Conservation (phyloP, 2,797 vertebrate genomes). For the Chelidonichthys spinosus region DNA sequence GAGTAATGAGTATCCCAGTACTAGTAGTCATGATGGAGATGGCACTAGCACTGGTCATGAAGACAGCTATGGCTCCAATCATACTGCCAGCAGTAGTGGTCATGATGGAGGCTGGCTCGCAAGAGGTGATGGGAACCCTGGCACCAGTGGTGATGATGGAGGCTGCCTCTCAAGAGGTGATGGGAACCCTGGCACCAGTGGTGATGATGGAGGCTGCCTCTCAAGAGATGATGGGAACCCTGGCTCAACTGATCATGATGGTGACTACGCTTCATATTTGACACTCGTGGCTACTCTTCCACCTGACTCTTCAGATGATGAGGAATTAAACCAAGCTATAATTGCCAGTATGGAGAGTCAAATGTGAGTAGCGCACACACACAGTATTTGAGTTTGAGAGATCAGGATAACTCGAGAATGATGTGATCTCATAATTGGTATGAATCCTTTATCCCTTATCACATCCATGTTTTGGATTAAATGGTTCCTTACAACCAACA, state of each 20-base stretch:
- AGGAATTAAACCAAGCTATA: constrained; percentile 11
- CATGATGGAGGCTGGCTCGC: not conserved
- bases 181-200: not conserved
- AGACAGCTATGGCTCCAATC: no score
- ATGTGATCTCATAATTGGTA: not conserved
- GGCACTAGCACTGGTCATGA: no score
- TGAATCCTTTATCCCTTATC: not conserved
- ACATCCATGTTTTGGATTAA: not conserved
- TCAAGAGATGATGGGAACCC: not conserved
- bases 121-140: not conserved
- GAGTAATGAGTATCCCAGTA: no score
- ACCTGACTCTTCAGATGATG: not conserved
- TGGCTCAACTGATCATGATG: no score
- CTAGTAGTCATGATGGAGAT: no score
- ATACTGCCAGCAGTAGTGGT: not conserved
- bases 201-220: not conserved
- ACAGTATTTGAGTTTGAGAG: no score
- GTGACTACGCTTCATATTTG: constrained; percentile 9
- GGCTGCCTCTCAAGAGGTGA: not conserved
- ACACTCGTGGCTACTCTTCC: not conserved
- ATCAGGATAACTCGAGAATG: no score
- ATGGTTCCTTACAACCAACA: no score
- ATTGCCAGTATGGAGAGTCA: constrained; percentile 10
- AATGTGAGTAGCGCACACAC: not conserved
- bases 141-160: no score